These are phyloP conservation scores for Simalia tracyae DNA, from an alignment of 2,797 vertebrate genomes.

Conservation along the genomic window DNA sequence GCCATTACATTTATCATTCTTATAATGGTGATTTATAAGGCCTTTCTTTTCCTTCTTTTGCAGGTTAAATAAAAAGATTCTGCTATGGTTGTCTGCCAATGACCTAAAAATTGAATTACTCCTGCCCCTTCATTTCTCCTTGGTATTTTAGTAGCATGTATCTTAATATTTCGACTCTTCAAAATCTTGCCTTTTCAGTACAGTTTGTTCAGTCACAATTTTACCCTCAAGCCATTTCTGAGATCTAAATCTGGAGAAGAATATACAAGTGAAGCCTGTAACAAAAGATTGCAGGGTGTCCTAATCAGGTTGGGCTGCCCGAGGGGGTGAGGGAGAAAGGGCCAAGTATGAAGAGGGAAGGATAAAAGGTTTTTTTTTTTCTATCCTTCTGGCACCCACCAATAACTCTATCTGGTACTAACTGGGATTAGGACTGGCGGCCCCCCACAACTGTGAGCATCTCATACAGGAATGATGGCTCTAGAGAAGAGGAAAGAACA, in stretches of 20 bases:
- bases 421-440: neutral
- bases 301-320: neutral
- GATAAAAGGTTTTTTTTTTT: neutral
- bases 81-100: constrained; percentile 40
- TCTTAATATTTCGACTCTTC: constrained; percentile 49
- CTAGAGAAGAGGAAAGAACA: neutral
- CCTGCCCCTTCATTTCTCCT: constrained; percentile 40
- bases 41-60: constrained; percentile 10
- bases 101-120: constrained; percentile 56
- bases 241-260: neutral
- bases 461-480: neutral
- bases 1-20: neutral
- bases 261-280: neutral
- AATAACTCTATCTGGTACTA: neutral
- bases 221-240: fast-evolving
- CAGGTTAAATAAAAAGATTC: constrained; percentile 42
- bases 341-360: neutral
- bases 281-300: neutral
- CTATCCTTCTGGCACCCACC: neutral
- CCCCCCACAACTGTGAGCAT: neutral
- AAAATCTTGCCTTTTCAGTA: constrained; percentile 48
- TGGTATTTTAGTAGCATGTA: constrained; percentile 14
- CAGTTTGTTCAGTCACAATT: constrained; percentile 28
- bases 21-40: constrained; percentile 23
- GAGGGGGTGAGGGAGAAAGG: neutral